Evolutionary conservation across 2,888 invertebrate genomes (phyloP), one percentile per base, ranked within the genome.

Genomic region (Netelia inedita): DNA sequence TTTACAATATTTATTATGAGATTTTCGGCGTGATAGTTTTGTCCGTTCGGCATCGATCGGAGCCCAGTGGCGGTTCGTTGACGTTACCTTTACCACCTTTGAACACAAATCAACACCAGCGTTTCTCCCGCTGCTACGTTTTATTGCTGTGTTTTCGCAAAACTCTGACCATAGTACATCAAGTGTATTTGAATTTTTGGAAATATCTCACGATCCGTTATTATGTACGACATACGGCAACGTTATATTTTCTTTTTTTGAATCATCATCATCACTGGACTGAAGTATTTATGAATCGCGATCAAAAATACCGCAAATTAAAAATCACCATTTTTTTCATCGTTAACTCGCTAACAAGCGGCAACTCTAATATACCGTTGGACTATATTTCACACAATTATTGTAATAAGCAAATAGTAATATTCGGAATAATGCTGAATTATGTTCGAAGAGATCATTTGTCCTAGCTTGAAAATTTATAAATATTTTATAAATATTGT

Each of bases 1-100:
- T 79, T 87, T 84, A 66, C 65, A 75, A 85, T 83, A 88, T 88
- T 86, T 87, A 88, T 88, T 83, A 80, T 76, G 85, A 86, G 66
- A 82, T 85, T 82, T 79, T 82, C 71, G 65, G 59, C 79, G 82
- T 35, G 79, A 79, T 63, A 71, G 85, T 81, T 81, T 23, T 71
- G 79, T 66, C 28, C 46, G 63, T 41, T 73, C 14, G 72, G 78
- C 50, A 63, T 73, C 68, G 76, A 61, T 63, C 63, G 65, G 53
- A 19, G 55, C 43, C 53, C 23, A 50, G 57, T 57, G 35, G 72
- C 50, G 81, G 46, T 76, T 78, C 84, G 73, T 82, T 79, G 85
- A 82, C 74, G 82, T 79, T 79, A 79, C 85, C 85, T 85, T 69
- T 75, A 72, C 79, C 73, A 79, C 66, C 63, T 84, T 80, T 80